Evolutionary conservation across 2,888 invertebrate genomes (phyloP).

Genomic region (Meandrusa payeni): DNA sequence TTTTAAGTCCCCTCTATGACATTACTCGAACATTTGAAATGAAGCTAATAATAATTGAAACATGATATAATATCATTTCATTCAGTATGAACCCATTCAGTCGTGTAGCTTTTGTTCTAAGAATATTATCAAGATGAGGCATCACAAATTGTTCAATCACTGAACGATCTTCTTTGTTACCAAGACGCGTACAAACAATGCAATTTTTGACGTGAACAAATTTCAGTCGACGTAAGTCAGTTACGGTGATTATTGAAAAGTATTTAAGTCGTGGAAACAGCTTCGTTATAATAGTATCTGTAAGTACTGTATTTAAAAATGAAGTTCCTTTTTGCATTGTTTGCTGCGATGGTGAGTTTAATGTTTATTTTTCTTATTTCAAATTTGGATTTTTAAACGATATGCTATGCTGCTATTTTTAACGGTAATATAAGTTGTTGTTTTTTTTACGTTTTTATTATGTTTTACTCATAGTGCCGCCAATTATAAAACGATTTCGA

Average conservation of each 20-base stretch:
- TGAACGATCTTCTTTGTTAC: conserved; percentile 1
- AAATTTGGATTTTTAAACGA: no score
- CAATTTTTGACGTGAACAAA: background rate
- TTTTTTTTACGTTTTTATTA: no score
- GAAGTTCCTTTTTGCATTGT: conserved; percentile 6
- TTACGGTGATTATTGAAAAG: background rate
- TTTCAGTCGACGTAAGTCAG: background rate
- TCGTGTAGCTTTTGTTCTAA: background rate
- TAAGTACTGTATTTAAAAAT: background rate
- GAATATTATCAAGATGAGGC: background rate
- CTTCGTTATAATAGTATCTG: background rate
- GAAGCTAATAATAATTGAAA: no score
- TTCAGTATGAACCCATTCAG: background rate
- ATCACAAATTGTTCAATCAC: conserved; percentile 5
- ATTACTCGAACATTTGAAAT: no score
- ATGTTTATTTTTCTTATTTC: background rate
- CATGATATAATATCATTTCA: background rate
- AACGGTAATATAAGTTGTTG: no score
- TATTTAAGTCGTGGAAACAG: background rate
- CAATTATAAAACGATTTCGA: no score
- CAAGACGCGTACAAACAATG: background rate
- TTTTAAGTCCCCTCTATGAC: no score
- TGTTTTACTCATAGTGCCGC: no score
- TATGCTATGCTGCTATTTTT: no score
- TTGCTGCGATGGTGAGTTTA: conserved; percentile 11